Evolutionary conservation across 2,888 invertebrate genomes (phyloP), one percentile per base, ranked within the genome.

Genomic region (Pandemis corylana): DNA sequence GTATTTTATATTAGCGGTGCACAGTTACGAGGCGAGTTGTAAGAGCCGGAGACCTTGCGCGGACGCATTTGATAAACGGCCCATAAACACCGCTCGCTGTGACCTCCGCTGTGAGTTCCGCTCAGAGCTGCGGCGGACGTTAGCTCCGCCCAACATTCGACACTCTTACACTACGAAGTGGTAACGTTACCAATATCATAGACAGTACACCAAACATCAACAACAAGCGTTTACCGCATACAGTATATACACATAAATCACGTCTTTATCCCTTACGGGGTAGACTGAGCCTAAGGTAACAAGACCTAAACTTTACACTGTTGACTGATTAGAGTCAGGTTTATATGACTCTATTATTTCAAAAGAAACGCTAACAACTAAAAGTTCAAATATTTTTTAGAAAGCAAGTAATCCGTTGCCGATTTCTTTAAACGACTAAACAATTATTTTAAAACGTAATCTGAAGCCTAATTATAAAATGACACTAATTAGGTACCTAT

Each of bases 11-110:
- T 65, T 71, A 28, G 70, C 41, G 15, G 66, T 65, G 69, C 65
- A 28, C 59, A 28, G 72, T 69, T 61, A 65, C 70, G 44, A 67
- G 70, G 64, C 70, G 70, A 75, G 70, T 75, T 74, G 66, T 70
- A 70, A 69, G 73, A 74, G 67, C 71, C 71, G 74, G 78, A 79
- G 87, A 84, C 88, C 87, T 88, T 88, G 86, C 72, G 81, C 78
- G 71, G 68, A 77, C 80, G 80, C 79, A 76, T 81, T 84, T 83
- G 85, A 85, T 85, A 86, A 85, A 87, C 84, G 80, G 78, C 79
- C 74, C 78, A 78, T 83, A 84, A 83, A 80, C 82, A 67, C 77
- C 77, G 78, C 79, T 82, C 80, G 78, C 79, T 77, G 77, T 78
- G 79, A 80, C 85, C 85, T 83, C 81, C 77, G 66, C 51, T 63